phyloP scores from a whole-genome alignment of 2,797 vertebrate genomes.

The Tenualosa thibaudeaui region DNA sequence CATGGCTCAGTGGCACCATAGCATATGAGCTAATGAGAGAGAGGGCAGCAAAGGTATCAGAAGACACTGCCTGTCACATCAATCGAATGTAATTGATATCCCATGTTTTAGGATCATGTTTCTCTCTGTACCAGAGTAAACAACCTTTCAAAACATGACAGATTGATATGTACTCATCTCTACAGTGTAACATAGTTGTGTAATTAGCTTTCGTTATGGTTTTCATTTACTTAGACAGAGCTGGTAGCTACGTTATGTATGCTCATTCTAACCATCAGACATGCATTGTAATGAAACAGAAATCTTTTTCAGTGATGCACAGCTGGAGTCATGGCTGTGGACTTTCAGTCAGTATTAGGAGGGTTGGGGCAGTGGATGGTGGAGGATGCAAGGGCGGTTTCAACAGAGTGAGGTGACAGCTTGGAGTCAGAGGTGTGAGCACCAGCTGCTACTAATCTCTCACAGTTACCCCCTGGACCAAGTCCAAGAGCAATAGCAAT shows the following conservation, averaged over 20 bases:
- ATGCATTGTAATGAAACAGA: not conserved
- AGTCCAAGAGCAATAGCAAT: slow-evolving; percentile 19
- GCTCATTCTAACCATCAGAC: not conserved
- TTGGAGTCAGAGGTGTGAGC: slow-evolving; percentile 27
- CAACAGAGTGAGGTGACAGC: slow-evolving; percentile 18
- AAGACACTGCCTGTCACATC: not conserved
- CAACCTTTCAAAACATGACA: not conserved
- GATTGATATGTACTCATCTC: not conserved
- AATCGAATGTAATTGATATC: not conserved
- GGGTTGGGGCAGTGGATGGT: not conserved
- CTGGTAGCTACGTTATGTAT: not conserved
- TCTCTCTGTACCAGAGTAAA: not conserved
- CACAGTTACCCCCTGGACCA: slow-evolving; percentile 22
- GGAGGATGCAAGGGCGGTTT: not conserved
- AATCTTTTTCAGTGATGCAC: not conserved
- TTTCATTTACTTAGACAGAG: not conserved
- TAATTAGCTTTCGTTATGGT: not conserved
- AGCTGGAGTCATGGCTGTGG: not conserved
- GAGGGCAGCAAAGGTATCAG: no score
- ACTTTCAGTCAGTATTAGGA: not conserved
- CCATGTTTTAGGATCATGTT: not conserved
- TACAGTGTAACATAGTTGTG: not conserved
- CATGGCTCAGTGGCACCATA: not conserved
- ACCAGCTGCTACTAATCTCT: slow-evolving; percentile 19
- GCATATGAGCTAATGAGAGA: not conserved